Evolutionary conservation across 2,888 invertebrate species (phyloP), one percentile per base, ranked within the genome.

Genomic region (Unio delphinus): DNA sequence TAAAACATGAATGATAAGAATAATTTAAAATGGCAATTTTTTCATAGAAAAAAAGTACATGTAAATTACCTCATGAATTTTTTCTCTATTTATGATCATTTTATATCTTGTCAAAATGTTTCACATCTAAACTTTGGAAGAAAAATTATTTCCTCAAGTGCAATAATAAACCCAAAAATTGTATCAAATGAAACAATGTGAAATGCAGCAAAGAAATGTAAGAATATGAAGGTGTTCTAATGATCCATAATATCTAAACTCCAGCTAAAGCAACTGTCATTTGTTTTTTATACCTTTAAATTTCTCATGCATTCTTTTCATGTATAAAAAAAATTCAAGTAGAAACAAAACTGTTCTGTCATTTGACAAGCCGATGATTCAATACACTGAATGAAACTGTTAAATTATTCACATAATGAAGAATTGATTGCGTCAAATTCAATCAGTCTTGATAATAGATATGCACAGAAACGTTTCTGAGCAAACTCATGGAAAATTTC

Each of bases 401-500:
- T 23, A 23, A 23, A 23, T 23, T 23, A 23, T 67, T 73, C 73
- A 70, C 73, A 73, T 28, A 73, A 67, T 68, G 67, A 69, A 56
- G 69, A 68, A 57, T 71, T 71, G n/a, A 69, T 67, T 26, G 62
- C 55, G 54, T 70, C 73, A 60, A 73, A 73, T 17, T 70, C 69
- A 57, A 61, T 67, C 20, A 69, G 65, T 4, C 73, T 55, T 8
- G 65, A 59, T 62, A 70, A 66, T 60, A 23, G 23, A 61, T 62
- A 74, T 34, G 70, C 68, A 64, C 64, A 55, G n/a, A 70, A 70
- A 59, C 74, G 70, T 61, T 70, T 68, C 56, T 74, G 68, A 26
- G 73, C 26, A 60, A 34, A 69, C 20, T 70, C 61, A 68, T 73
- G 73, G 64, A 69, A 73, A 26, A 67, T 70, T 30, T 71, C 71